A percentile compares a stretch with the other conserved stretches of the same genome.
These are phyloP conservation scores for Hippoglossus stenolepis DNA, from an alignment of 2,113 vertebrate species.

Conservation along the genomic window DNA sequence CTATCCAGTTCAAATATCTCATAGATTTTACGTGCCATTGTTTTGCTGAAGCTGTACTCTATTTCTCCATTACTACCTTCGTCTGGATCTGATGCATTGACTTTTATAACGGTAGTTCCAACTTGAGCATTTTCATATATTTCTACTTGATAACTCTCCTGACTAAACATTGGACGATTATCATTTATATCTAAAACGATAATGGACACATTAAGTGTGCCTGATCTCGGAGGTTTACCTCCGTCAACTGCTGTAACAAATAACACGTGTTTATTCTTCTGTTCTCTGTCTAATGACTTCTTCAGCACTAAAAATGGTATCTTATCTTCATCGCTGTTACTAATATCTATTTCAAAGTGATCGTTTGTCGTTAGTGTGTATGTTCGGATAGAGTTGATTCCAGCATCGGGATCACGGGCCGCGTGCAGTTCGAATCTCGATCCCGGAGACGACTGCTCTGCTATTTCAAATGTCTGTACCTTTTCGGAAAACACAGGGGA, in stretches of 20 bases:
- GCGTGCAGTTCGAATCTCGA: slow-evolving; percentile 79
- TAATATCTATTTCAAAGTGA: slow-evolving; percentile 68
- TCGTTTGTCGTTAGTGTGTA: slow-evolving; percentile 78
- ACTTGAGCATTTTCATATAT: slow-evolving; percentile 61
- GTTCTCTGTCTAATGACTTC: slow-evolving; percentile 75
- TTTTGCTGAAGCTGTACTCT: slow-evolving; percentile 60
- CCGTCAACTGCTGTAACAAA: slow-evolving; percentile 77
- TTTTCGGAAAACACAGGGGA: slow-evolving; percentile 73
- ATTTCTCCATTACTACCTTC: slow-evolving; percentile 61
- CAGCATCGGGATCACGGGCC: slow-evolving; percentile 82
- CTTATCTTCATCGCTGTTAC: slow-evolving; percentile 66
- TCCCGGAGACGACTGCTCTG: slow-evolving; percentile 71
- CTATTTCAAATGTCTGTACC: slow-evolving; percentile 73
- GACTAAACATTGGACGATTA: slow-evolving; percentile 75
- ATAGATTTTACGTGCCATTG: slow-evolving; percentile 33
- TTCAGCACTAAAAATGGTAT: slow-evolving; percentile 74
- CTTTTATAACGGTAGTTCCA: slow-evolving; percentile 39
- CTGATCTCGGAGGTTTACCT: slow-evolving; percentile 71
- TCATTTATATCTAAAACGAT: slow-evolving; percentile 79
- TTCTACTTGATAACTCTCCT: slow-evolving; percentile 59
- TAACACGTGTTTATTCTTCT: slow-evolving; percentile 37
- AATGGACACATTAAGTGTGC: slow-evolving; percentile 66
- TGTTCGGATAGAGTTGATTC: slow-evolving; percentile 75
- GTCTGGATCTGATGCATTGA: slow-evolving; percentile 65
- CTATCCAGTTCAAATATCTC: slow-evolving; percentile 58